A percentile compares a stretch with the other conserved stretches of the same genome.
Conservation (phyloP, 2,113 vertebrate genomes). For the Amazona guildingii region DNA sequence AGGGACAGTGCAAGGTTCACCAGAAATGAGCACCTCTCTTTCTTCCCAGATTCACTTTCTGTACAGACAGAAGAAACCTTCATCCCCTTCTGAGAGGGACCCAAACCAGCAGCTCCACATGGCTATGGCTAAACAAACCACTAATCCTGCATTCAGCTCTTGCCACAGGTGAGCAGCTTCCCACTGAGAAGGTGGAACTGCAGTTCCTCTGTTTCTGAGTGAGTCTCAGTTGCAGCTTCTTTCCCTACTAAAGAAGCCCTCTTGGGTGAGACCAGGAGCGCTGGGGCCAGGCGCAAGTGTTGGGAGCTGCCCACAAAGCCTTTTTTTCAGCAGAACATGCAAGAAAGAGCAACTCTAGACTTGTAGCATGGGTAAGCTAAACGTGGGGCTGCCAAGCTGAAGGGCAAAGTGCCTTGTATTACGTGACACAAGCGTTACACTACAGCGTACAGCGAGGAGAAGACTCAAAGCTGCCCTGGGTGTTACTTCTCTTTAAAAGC, state of each 20-base stretch:
- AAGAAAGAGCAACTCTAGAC: slow-evolving; percentile 34
- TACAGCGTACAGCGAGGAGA: not conserved
- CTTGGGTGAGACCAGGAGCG: not conserved
- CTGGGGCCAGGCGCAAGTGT: not conserved
- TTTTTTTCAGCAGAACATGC: slow-evolving; percentile 63
- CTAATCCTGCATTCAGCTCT: not conserved
- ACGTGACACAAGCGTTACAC: not conserved
- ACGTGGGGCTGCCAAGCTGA: slow-evolving; percentile 8
- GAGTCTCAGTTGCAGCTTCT: not conserved
- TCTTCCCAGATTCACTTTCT: not conserved
- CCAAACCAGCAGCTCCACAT: not conserved
- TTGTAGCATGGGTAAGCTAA: slow-evolving; percentile 49
- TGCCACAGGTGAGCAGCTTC: not conserved
- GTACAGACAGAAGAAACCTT: not conserved
- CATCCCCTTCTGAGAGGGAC: not conserved
- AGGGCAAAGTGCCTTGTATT: slow-evolving; percentile 13
- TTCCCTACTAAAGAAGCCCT: not conserved
- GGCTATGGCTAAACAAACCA: not conserved
- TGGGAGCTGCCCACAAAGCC: slow-evolving; percentile 52
- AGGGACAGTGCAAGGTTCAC: not conserved
- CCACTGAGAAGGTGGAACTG: not conserved
- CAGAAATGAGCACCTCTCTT: not conserved
- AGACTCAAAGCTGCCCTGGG: not conserved
- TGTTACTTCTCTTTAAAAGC: not conserved
- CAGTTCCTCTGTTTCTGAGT: not conserved